Evolutionary conservation across 2,888 invertebrate species (phyloP).

Genomic region (Seladonia tumulorum): DNA sequence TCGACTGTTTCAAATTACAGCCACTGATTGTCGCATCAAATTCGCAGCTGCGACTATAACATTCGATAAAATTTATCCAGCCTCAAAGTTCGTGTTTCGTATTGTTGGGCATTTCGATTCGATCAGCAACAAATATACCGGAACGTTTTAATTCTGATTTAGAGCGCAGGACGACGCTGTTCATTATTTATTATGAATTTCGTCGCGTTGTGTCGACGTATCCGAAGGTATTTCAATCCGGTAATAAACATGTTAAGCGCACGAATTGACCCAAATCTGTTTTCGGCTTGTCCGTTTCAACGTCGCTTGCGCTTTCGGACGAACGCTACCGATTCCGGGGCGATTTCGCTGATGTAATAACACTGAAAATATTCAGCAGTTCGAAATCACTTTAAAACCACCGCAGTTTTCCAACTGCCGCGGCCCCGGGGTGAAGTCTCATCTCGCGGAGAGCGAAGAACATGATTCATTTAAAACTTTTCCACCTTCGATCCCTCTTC

Average conservation of each 20-base stretch:
- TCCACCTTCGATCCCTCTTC: background rate
- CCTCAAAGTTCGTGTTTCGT: background rate
- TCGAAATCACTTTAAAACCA: slow-evolving; percentile 8
- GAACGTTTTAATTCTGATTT: background rate
- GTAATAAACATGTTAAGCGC: background rate
- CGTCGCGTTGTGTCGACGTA: background rate
- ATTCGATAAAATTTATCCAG: too few relatives aligned
- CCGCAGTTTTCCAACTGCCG: background rate
- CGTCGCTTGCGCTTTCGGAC: background rate
- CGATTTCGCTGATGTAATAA: background rate
- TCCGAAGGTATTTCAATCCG: background rate
- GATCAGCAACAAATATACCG: background rate
- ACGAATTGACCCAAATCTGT: background rate
- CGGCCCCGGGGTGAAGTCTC: background rate
- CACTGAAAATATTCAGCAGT: slow-evolving; percentile 11
- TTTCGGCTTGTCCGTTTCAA: background rate
- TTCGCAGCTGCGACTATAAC: too few relatives aligned
- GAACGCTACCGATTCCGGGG: background rate
- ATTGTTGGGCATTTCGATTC: background rate
- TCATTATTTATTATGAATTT: background rate
- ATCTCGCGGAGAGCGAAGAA: background rate
- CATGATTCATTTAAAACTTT: slow-evolving; percentile 7
- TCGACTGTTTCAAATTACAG: too few relatives aligned
- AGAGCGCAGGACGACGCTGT: background rate
- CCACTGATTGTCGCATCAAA: too few relatives aligned